Conservation (phyloP, 2,113 vertebrate genomes). For the Erythrocercus mccallii region DNA sequence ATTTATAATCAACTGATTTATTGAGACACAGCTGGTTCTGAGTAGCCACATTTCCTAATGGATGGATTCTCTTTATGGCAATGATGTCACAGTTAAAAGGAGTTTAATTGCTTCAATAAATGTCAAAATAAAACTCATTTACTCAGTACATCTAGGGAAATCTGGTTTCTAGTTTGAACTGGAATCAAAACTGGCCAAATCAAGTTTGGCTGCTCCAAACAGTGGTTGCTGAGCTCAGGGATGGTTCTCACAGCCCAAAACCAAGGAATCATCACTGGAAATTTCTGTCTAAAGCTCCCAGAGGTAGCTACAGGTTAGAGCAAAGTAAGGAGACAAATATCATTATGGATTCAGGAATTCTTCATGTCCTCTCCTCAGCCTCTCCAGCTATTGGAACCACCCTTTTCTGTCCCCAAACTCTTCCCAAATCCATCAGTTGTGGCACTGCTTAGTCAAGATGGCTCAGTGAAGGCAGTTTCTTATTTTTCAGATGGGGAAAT, state of each 20-base stretch:
- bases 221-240: background rate
- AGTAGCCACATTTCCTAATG: background rate
- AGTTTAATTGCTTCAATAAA: background rate
- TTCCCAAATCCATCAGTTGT: background rate
- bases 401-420: background rate
- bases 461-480: background rate
- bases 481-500: background rate
- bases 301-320: background rate
- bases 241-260: background rate
- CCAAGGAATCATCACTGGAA: background rate
- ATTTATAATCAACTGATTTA: background rate
- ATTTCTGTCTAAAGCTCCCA: background rate
- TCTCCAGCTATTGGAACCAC: background rate
- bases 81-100: background rate
- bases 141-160: background rate
- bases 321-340: background rate
- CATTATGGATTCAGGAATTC: background rate
- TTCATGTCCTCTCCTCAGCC: background rate
- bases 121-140: background rate
- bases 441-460: background rate
- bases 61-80: background rate
- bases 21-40: background rate
- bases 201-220: background rate
- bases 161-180: background rate
- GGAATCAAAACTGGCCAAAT: background rate